A percentile compares a stretch with the other conserved stretches of the same genome.
Evolutionary conservation across 2,113 vertebrate species (phyloP).

Genomic region (Atractosteus spatula): DNA sequence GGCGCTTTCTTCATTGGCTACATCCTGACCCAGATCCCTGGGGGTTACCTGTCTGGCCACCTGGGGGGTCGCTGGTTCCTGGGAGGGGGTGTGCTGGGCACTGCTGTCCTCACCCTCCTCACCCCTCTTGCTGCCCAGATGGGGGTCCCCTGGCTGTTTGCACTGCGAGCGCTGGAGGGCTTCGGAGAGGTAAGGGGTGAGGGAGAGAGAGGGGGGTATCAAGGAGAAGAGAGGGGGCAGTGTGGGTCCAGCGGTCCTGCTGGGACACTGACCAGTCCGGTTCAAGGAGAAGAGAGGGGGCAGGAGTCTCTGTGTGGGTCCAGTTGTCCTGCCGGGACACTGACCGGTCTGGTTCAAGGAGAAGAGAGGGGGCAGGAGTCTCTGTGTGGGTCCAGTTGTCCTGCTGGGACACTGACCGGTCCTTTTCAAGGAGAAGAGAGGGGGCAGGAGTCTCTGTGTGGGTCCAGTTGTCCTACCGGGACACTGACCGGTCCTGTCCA

Average conservation of each 20-base stretch:
- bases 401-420: background rate
- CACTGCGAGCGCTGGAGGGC: conserved; percentile 60
- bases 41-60: conserved; percentile 75
- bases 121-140: conserved; percentile 66
- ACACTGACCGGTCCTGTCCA: no score
- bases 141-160: conserved; percentile 62
- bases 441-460: background rate
- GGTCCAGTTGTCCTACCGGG: background rate
- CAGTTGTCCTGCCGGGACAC: background rate
- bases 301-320: conserved; percentile 11
- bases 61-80: conserved; percentile 70
- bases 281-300: background rate
- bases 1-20: conserved; percentile 81
- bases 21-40: conserved; percentile 73
- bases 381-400: conserved; percentile 10
- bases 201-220: background rate
- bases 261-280: no score
- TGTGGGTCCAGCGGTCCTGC: background rate
- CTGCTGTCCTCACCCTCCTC: conserved; percentile 70
- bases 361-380: background rate
- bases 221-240: background rate
- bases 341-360: no score
- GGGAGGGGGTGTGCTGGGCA: conserved; percentile 69
- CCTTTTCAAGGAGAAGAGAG: background rate
- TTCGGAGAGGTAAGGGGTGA: conserved; percentile 61